Conservation (phyloP, 2,888 invertebrate species). For the Eristalinus aeneus region DNA sequence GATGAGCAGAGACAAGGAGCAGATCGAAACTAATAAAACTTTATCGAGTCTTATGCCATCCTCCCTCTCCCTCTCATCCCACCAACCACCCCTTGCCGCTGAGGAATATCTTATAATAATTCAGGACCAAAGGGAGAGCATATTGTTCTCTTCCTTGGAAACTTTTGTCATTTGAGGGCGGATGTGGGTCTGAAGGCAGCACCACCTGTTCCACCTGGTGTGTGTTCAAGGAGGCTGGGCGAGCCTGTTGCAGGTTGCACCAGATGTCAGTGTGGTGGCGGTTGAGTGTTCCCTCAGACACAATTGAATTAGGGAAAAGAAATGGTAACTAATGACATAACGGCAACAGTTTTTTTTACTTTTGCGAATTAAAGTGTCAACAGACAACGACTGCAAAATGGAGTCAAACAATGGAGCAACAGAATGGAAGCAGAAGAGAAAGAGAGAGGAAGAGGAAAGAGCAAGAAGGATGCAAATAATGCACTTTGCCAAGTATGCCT, state of each 20-base stretch:
- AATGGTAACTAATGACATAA: constrained; percentile 63
- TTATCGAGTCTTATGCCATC: constrained; percentile 56
- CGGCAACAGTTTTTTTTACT: constrained; percentile 61
- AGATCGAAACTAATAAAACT: constrained; percentile 70
- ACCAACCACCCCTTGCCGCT: not conserved
- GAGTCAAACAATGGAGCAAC: constrained; percentile 23
- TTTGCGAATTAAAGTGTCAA: constrained; percentile 56
- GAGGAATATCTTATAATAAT: constrained; percentile 65
- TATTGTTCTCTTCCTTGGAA: constrained; percentile 52
- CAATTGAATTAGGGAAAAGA: constrained; percentile 56
- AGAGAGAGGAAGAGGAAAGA: not conserved
- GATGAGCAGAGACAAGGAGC: constrained; percentile 47
- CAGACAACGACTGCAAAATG: constrained; percentile 28
- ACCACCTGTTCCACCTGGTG: constrained; percentile 40
- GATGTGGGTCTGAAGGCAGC: constrained; percentile 8
- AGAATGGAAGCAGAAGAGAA: not conserved
- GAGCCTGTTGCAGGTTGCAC: constrained; percentile 55
- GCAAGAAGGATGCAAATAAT: constrained; percentile 43
- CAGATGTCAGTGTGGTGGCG: not conserved
- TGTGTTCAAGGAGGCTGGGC: not conserved
- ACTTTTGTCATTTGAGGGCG: not conserved
- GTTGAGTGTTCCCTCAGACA: constrained; percentile 9
- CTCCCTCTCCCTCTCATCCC: not conserved
- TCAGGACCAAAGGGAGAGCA: constrained; percentile 26
- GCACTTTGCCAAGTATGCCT: constrained; percentile 16